These are phyloP conservation scores for Actenoides lindsayi DNA, from an alignment of 2,113 vertebrate genomes.

Conservation along the genomic window DNA sequence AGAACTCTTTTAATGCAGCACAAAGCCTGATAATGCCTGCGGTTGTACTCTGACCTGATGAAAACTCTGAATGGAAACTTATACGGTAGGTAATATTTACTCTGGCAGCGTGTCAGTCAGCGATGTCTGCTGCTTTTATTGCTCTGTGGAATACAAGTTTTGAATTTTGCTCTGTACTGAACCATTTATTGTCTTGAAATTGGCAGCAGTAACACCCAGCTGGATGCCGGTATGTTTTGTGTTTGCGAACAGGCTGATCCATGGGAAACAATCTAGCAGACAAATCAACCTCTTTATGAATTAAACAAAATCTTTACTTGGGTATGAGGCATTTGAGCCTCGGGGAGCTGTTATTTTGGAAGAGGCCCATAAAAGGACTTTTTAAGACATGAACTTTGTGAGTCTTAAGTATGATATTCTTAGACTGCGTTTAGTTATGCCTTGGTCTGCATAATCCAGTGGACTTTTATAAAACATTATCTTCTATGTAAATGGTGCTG, in stretches of 20 bases:
- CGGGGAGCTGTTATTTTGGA: slow-evolving; percentile 47
- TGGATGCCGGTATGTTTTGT: slow-evolving; percentile 36
- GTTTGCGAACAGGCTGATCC: background rate
- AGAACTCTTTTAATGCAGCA: background rate
- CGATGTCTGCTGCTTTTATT: slow-evolving; percentile 47
- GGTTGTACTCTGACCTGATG: background rate
- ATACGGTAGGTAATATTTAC: slow-evolving; percentile 49
- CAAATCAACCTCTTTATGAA: slow-evolving; percentile 6
- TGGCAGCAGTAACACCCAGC: slow-evolving; percentile 52
- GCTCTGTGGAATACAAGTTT: slow-evolving; percentile 30
- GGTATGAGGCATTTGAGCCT: slow-evolving; percentile 24
- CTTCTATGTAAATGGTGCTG: background rate
- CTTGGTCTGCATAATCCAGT: background rate
- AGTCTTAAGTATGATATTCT: slow-evolving; percentile 5
- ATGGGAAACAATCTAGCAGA: slow-evolving; percentile 49
- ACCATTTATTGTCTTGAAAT: slow-evolving; percentile 49
- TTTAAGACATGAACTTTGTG: background rate
- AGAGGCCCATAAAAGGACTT: slow-evolving; percentile 45
- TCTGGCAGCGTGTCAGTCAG: slow-evolving; percentile 35
- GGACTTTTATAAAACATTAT: background rate
- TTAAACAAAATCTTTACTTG: slow-evolving; percentile 40
- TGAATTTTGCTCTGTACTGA: slow-evolving; percentile 22
- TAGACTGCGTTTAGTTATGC: slow-evolving; percentile 10
- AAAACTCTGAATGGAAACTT: slow-evolving; percentile 53
- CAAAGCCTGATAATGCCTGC: background rate